These are phyloP conservation scores for Allophyes oxyacanthae DNA, from an alignment of 2,888 invertebrate species.

Conservation along the genomic window DNA sequence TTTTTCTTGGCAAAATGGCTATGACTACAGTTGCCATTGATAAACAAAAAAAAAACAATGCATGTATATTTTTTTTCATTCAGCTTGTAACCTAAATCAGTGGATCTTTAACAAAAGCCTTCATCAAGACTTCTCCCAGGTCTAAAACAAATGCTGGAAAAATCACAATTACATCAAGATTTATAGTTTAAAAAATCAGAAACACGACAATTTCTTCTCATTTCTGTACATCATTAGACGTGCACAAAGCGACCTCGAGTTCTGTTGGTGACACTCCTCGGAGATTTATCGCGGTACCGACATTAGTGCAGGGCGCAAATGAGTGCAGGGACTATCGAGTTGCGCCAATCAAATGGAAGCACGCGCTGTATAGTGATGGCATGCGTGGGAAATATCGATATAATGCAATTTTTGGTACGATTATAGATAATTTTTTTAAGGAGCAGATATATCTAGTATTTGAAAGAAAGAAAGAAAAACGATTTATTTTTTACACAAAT, in stretches of 20 bases:
- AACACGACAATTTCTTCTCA: slow-evolving; percentile 7
- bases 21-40: no score
- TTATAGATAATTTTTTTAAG: not conserved
- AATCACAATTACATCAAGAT: not conserved
- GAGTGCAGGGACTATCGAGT: slow-evolving; percentile 86
- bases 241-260: slow-evolving; percentile 52
- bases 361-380: slow-evolving; percentile 77
- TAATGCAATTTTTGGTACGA: not conserved
- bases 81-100: no score
- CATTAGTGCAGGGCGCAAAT: slow-evolving; percentile 81
- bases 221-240: slow-evolving; percentile 57
- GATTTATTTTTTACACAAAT: no score
- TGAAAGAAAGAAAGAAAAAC: no score
- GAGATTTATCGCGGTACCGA: slow-evolving; percentile 78
- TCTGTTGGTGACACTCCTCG: slow-evolving; percentile 66
- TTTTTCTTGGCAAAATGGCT: no score
- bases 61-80: no score
- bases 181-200: not conserved
- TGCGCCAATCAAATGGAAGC: slow-evolving; percentile 88
- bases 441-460: no score
- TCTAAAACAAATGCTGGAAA: no score
- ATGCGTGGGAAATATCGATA: slow-evolving; percentile 60
- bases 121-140: no score
- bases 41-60: no score
- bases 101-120: no score